Evolutionary conservation across 2,113 vertebrate genomes (phyloP).

Genomic region (Eurystomus gularis): DNA sequence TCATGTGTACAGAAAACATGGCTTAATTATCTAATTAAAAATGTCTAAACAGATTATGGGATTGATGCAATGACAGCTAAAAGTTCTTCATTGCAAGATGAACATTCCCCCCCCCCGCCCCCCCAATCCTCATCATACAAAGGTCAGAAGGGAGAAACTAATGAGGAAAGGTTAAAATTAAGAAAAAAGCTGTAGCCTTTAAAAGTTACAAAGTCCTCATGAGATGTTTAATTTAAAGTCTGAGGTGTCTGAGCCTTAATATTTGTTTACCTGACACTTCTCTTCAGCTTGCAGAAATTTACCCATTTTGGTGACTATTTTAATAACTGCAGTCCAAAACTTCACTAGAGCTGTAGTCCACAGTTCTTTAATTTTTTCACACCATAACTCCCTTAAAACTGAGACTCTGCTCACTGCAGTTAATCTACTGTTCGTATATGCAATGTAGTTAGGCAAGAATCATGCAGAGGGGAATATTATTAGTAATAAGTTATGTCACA

Average conservation of each 20-base stretch:
- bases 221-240: not conserved
- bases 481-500: not conserved
- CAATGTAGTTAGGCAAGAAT: not conserved
- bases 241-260: not conserved
- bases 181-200: not conserved
- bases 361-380: not conserved
- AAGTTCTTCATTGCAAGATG: not conserved
- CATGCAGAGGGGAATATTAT: not conserved
- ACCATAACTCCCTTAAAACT: not conserved
- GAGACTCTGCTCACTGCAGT: not conserved
- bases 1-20: not conserved
- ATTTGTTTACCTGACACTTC: not conserved
- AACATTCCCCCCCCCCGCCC: rapidly evolving
- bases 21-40: not conserved
- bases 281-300: not conserved
- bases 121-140: not conserved
- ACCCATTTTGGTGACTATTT: not conserved
- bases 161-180: not conserved
- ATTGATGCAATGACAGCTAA: not conserved
- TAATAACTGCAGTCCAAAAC: not conserved
- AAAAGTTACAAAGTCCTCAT: not conserved
- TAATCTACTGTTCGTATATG: not conserved
- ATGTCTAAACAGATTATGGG: not conserved
- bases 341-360: not conserved
- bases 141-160: not conserved